Conservation (phyloP, 1,140 invertebrate genomes). For the Heliconius hermathena region DNA sequence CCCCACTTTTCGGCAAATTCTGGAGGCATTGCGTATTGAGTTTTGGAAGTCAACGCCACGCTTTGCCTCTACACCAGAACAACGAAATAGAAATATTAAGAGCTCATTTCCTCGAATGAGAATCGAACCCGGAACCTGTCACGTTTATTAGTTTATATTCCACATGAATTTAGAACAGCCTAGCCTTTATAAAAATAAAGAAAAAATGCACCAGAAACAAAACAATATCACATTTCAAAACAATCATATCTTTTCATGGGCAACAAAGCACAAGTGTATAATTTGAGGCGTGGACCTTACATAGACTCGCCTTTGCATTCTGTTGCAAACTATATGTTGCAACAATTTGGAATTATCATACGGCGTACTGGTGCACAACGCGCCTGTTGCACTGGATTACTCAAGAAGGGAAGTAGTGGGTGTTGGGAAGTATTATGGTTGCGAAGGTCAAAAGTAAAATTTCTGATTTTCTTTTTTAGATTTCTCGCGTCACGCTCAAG, state of each 20-base stretch:
- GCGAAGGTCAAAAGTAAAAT: slow-evolving; percentile 64
- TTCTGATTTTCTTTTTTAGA: slow-evolving; percentile 55
- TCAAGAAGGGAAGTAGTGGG: slow-evolving; percentile 65
- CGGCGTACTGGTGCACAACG: slow-evolving; percentile 76
- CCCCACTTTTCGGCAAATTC: too few relatives aligned
- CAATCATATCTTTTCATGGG: slow-evolving; percentile 36
- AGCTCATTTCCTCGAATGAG: too few relatives aligned
- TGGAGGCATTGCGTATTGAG: not conserved
- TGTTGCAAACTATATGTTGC: slow-evolving; percentile 70
- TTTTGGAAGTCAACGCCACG: too few relatives aligned
- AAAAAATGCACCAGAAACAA: slow-evolving; percentile 17
- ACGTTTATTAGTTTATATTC: not conserved
- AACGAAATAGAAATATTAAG: too few relatives aligned
- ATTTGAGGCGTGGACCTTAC: slow-evolving; percentile 75
- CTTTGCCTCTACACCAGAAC: too few relatives aligned
- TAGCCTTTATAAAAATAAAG: too few relatives aligned
- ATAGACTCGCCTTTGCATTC: slow-evolving; percentile 69
- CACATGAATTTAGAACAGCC: not conserved
- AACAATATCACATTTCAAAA: slow-evolving; percentile 25
- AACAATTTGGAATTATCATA: slow-evolving; percentile 78
- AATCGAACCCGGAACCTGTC: too few relatives aligned
- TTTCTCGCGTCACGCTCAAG: slow-evolving; percentile 46
- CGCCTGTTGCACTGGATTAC: slow-evolving; percentile 63
- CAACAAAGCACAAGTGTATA: slow-evolving; percentile 63
- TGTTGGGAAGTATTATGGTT: slow-evolving; percentile 67